phyloP scores from a whole-genome alignment of 2,113 vertebrate genomes.

The Calyptomena viridis region DNA sequence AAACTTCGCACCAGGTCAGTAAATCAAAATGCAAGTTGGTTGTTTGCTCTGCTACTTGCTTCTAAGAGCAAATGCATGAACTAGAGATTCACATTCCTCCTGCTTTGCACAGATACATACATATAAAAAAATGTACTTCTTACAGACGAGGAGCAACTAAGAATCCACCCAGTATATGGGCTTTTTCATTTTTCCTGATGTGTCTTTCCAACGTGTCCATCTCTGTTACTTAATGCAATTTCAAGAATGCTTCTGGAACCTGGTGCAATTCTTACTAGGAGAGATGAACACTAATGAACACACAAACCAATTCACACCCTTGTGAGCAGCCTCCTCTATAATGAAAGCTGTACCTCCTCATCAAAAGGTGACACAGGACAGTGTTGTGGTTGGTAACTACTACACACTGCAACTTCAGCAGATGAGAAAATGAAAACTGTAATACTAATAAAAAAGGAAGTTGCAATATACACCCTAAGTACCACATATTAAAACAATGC shows the following conservation, averaged over 20 bases:
- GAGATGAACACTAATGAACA: not conserved
- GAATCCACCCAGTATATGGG: not conserved
- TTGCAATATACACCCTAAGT: not conserved
- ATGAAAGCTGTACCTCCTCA: not conserved
- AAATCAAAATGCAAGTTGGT: not conserved
- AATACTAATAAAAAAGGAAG: not conserved
- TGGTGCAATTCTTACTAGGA: not conserved
- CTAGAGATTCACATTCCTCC: not conserved
- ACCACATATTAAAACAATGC: not conserved
- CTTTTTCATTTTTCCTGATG: not conserved
- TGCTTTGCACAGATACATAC: not conserved
- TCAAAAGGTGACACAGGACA: not conserved
- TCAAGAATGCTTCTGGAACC: not conserved
- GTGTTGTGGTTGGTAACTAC: not conserved
- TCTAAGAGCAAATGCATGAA: not conserved
- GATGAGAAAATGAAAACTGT: not conserved
- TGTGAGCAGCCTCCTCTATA: not conserved
- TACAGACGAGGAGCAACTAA: not conserved
- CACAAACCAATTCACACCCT: not conserved
- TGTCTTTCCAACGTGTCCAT: not conserved
- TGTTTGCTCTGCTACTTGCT: not conserved
- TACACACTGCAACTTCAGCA: not conserved
- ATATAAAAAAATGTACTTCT: not conserved
- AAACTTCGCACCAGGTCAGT: not conserved
- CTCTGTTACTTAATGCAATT: not conserved